A percentile compares a stretch with the other conserved stretches of the same genome.
Conservation (phyloP, 2,113 vertebrate species). For the Anoura caudifer region DNA sequence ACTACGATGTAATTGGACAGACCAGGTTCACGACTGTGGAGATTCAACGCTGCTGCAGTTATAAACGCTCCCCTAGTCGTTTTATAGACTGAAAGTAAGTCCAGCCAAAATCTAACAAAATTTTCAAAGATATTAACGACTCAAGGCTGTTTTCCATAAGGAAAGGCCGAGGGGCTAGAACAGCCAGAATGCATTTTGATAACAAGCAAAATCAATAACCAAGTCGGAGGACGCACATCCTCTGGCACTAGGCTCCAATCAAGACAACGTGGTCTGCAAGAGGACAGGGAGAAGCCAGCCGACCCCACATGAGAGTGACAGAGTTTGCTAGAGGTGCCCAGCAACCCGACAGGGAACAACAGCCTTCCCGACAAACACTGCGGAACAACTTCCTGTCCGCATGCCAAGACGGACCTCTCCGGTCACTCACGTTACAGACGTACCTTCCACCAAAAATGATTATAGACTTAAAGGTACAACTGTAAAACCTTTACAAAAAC, state of each 20-base stretch:
- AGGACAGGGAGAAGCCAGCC: neutral
- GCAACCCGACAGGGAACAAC: neutral
- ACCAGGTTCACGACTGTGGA: neutral
- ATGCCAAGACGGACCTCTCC: neutral
- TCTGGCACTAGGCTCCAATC: neutral
- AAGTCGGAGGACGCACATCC: neutral
- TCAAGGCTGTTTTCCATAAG: neutral
- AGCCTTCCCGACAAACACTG: neutral
- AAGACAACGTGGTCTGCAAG: neutral
- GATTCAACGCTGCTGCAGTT: neutral
- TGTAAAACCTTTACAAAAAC: neutral
- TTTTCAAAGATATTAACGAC: neutral
- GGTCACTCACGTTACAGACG: neutral
- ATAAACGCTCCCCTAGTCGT: neutral
- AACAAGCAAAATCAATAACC: neutral
- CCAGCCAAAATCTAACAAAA: neutral
- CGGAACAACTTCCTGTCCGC: neutral
- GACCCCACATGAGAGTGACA: too few relatives aligned
- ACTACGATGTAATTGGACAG: neutral
- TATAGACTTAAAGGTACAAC: neutral
- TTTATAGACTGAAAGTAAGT: neutral
- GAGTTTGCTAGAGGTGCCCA: neutral
- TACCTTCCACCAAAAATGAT: neutral
- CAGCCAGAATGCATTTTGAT: neutral
- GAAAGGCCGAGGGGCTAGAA: neutral